These are phyloP conservation scores for Helicolenus hilgendorfi DNA, from an alignment of 2,797 vertebrate genomes.

Conservation along the genomic window DNA sequence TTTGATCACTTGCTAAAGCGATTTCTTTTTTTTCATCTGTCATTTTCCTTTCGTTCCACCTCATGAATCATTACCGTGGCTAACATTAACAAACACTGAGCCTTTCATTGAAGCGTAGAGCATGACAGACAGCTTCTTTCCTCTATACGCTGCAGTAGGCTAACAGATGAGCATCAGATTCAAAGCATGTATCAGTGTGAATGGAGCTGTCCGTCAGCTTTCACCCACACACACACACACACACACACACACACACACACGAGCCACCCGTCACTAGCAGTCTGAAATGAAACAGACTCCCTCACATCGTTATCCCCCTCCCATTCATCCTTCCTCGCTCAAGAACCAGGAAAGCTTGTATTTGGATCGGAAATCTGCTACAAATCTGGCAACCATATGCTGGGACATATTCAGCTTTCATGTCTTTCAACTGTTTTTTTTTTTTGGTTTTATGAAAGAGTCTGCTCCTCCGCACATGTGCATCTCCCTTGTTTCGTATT, in stretches of 20 bases:
- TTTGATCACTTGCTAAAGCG: slow-evolving; percentile 25
- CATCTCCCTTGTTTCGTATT: slow-evolving; percentile 45
- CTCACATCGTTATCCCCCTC: slow-evolving; percentile 30
- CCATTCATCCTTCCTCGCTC: slow-evolving; percentile 39
- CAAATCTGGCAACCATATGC: slow-evolving; percentile 84
- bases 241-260: not conserved
- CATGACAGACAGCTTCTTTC: slow-evolving; percentile 13
- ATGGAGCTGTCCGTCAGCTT: slow-evolving; percentile 25
- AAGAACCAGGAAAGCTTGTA: slow-evolving; percentile 63
- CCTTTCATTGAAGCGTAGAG: slow-evolving; percentile 7
- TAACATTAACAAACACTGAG: slow-evolving; percentile 18
- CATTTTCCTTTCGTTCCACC: not conserved
- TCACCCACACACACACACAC: not conserved
- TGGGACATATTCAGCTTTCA: slow-evolving; percentile 58
- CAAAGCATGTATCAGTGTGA: slow-evolving; percentile 12
- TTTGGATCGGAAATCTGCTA: slow-evolving; percentile 70
- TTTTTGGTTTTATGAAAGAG: slow-evolving; percentile 60
- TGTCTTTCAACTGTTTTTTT: slow-evolving; percentile 57
- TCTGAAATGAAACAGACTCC: slow-evolving; percentile 51
- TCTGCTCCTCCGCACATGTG: slow-evolving; percentile 65
- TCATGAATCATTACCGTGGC: slow-evolving; percentile 5
- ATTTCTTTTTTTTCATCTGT: not conserved
- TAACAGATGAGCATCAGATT: slow-evolving; percentile 20
- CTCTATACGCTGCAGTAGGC: not conserved
- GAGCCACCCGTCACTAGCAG: not conserved